phyloP scores from a whole-genome alignment of 2,888 invertebrate genomes.

The Dynastes grantii region DNA sequence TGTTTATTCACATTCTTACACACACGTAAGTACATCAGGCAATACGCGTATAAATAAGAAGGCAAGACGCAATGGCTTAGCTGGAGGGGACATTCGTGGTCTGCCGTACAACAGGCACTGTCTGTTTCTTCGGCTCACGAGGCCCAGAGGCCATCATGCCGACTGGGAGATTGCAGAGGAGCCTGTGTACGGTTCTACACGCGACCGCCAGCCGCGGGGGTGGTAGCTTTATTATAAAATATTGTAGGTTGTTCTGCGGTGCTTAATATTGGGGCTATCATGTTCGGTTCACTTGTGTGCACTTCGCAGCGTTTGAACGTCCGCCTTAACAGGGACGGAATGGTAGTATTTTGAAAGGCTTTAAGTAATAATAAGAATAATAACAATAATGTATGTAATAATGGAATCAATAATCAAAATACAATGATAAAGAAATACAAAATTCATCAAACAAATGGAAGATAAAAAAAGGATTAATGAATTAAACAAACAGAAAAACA shows the following conservation, averaged over 20 bases:
- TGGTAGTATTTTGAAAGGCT: neutral
- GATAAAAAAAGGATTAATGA: no score
- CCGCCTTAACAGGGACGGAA: constrained; percentile 38
- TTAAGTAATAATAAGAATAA: no score
- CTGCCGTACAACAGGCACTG: constrained; percentile 60
- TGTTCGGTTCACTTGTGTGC: constrained; percentile 51
- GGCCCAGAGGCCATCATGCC: constrained; percentile 62
- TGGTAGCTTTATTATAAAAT: constrained; percentile 68
- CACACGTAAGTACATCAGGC: constrained; percentile 22
- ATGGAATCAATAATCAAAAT: no score
- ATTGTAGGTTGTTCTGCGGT: constrained; percentile 58
- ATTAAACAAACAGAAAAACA: no score
- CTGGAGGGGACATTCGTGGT: constrained; percentile 68
- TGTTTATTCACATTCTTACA: constrained; percentile 39
- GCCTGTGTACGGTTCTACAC: constrained; percentile 61
- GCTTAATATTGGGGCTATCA: constrained; percentile 52
- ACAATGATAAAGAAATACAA: no score
- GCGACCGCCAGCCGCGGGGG: constrained; percentile 70
- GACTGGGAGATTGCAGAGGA: constrained; percentile 53
- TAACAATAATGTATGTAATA: no score
- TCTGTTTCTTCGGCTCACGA: constrained; percentile 61
- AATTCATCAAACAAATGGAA: no score
- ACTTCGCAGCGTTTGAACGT: constrained; percentile 46
- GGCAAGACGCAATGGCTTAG: constrained; percentile 66
- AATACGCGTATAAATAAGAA: constrained; percentile 55